A percentile compares a stretch with the other conserved stretches of the same genome.
These are phyloP conservation scores for Oophaga pumilio DNA, from an alignment of 2,113 vertebrate species.

Conservation along the genomic window DNA sequence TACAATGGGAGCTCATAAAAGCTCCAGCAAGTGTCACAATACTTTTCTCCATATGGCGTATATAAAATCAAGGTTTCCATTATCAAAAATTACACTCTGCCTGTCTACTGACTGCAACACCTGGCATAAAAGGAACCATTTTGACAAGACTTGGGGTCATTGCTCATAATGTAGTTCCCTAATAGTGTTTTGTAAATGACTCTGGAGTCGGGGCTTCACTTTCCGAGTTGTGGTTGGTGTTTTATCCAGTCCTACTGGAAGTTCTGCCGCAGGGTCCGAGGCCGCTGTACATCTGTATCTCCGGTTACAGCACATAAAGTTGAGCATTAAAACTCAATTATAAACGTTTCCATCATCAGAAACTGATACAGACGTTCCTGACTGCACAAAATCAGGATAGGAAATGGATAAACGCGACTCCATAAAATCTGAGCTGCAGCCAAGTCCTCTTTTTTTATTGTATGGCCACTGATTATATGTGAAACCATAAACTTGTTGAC, in stretches of 20 bases:
- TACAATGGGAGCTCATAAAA: too few relatives aligned
- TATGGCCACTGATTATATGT: constrained; percentile 1
- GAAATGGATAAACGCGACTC: neutral
- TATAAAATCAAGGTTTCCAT: too few relatives aligned
- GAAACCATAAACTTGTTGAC: constrained; percentile 13
- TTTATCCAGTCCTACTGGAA: neutral
- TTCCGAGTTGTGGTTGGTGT: neutral
- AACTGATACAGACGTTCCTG: constrained; percentile 12
- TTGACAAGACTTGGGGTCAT: too few relatives aligned
- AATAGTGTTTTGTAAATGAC: neutral
- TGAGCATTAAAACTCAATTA: neutral
- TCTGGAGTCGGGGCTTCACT: neutral
- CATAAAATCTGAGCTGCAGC: neutral
- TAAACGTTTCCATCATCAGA: neutral
- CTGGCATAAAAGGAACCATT: too few relatives aligned
- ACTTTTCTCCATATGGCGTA: too few relatives aligned
- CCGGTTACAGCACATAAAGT: neutral
- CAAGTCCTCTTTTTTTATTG: neutral
- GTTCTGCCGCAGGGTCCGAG: neutral
- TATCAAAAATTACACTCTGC: too few relatives aligned
- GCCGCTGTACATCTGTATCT: neutral
- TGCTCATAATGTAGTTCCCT: too few relatives aligned
- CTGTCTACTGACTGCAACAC: too few relatives aligned
- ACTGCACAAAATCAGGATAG: neutral
- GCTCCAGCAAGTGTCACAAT: too few relatives aligned